phyloP scores from a whole-genome alignment of 2,888 invertebrate genomes.

The Hyles lineata region DNA sequence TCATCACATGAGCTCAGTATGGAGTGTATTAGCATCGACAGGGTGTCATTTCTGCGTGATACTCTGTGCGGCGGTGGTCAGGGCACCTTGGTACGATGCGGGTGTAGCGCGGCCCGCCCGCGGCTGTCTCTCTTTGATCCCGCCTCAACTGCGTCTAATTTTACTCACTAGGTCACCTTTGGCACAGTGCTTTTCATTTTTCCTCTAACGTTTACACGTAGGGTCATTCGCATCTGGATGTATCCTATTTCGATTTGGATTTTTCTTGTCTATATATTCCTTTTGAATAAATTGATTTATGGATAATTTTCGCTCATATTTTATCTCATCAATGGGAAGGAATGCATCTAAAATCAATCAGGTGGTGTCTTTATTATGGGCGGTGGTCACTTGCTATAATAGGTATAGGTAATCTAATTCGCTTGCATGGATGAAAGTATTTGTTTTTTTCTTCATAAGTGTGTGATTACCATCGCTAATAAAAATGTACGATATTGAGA shows the following conservation, averaged over 20 bases:
- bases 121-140: conserved; percentile 44
- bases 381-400: too few relatives aligned
- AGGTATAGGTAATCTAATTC: too few relatives aligned
- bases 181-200: conserved; percentile 35
- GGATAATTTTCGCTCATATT: too few relatives aligned
- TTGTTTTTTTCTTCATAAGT: too few relatives aligned
- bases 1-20: too few relatives aligned
- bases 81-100: conserved; percentile 37
- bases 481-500: too few relatives aligned
- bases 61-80: conserved; percentile 22
- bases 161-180: conserved; percentile 52
- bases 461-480: too few relatives aligned
- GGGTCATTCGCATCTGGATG: not conserved
- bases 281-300: not conserved
- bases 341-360: too few relatives aligned
- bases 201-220: conserved; percentile 5
- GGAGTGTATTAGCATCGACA: too few relatives aligned
- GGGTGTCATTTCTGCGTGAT: not conserved
- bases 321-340: too few relatives aligned
- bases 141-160: conserved; percentile 51
- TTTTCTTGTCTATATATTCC: not conserved
- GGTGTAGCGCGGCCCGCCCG: conserved; percentile 38
- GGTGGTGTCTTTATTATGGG: too few relatives aligned
- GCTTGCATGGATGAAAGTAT: too few relatives aligned
- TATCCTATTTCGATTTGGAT: not conserved